These are phyloP conservation scores for Ibidorhyncha struthersii DNA, from an alignment of 2,113 vertebrate genomes.

Conservation along the genomic window DNA sequence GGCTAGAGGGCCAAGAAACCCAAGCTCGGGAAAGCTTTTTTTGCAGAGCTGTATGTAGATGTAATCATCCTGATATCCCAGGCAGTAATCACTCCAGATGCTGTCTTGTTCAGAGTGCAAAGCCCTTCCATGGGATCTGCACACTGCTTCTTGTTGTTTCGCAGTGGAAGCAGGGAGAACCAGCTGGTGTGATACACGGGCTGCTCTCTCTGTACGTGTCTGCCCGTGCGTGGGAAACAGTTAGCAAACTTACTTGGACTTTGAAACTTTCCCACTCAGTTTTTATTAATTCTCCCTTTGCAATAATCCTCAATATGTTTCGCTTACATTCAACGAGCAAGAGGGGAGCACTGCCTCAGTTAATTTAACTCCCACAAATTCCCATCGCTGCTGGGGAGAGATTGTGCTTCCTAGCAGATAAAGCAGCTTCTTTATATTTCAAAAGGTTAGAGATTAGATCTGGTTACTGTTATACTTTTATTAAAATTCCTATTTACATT, in stretches of 20 bases:
- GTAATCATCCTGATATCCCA: neutral
- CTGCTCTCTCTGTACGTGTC: neutral
- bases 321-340: neutral
- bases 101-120: neutral
- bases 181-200: neutral
- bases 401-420: conserved; percentile 23
- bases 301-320: conserved; percentile 44
- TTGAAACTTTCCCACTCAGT: neutral
- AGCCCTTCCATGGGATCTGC: neutral
- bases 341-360: conserved; percentile 25
- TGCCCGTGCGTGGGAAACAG: neutral
- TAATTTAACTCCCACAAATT: conserved; percentile 60
- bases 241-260: neutral
- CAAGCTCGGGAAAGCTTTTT: neutral
- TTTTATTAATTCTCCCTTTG: conserved; percentile 43
- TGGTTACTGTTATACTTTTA: conserved; percentile 45
- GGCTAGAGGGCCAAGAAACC: neutral
- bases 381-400: conserved; percentile 37
- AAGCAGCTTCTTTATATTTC: conserved; percentile 54
- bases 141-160: neutral
- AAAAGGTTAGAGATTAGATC: conserved; percentile 64
- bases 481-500: conserved; percentile 51
- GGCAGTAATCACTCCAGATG: neutral
- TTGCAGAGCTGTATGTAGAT: neutral
- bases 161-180: neutral